phyloP scores from a whole-genome alignment of 2,888 invertebrate species.

The Amorpha juglandis region DNA sequence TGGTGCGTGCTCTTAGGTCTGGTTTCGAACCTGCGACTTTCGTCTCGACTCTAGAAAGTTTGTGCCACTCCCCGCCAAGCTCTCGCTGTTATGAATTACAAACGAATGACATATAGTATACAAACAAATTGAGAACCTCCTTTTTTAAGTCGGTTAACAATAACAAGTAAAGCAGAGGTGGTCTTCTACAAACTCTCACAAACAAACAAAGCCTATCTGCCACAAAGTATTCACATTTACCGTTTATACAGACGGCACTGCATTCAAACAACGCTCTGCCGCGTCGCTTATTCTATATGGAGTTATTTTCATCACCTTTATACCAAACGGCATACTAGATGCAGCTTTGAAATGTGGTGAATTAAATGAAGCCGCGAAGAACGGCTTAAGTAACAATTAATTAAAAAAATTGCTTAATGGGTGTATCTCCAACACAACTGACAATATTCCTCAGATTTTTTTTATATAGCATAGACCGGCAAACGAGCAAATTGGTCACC shows the following conservation, averaged over 20 bases:
- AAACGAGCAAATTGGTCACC: too few species aligned
- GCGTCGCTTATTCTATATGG: neutral
- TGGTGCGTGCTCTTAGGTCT: too few species aligned
- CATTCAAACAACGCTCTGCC: slow-evolving; percentile 4
- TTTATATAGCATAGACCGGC: too few species aligned
- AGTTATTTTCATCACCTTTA: slow-evolving; percentile 12
- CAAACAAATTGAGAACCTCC: neutral
- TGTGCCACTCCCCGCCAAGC: too few species aligned
- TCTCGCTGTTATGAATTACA: too few species aligned
- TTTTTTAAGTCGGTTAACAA: neutral
- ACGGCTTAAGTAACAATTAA: neutral
- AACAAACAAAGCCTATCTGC: neutral
- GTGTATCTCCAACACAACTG: neutral
- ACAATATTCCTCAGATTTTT: too few species aligned
- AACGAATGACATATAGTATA: too few species aligned
- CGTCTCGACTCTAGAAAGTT: too few species aligned
- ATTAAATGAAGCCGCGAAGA: neutral
- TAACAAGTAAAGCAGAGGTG: too few species aligned
- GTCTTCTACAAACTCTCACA: neutral
- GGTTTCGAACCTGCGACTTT: too few species aligned
- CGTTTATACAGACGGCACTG: neutral
- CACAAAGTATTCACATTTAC: neutral
- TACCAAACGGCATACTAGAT: slow-evolving; percentile 6
- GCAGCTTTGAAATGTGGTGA: slow-evolving; percentile 1
- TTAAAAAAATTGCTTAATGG: neutral